A percentile compares a stretch with the other conserved stretches of the same genome.
These are phyloP conservation scores for Phortica okadai DNA, from an alignment of 2,888 invertebrate species.

Conservation along the genomic window DNA sequence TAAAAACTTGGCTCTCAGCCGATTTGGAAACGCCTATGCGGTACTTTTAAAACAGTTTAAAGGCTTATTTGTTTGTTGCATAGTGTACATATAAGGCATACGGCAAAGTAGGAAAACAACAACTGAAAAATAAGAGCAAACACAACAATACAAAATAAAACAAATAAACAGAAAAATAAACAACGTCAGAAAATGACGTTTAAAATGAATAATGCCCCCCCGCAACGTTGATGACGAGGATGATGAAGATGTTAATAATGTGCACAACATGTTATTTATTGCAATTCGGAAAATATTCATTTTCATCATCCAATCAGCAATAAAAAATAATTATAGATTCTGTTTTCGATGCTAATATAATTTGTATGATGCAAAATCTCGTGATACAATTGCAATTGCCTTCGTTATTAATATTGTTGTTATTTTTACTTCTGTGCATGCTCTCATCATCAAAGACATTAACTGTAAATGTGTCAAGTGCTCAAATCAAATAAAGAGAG, in stretches of 20 bases:
- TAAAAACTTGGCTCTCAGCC: neutral
- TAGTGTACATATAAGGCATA: neutral
- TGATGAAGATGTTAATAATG: neutral
- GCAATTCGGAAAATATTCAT: neutral
- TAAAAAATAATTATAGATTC: conserved; percentile 19
- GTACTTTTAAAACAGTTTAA: neutral
- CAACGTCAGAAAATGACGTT: conserved; percentile 12
- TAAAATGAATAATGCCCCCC: conserved; percentile 8
- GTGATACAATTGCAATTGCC: conserved; percentile 29
- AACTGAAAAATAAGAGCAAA: conserved; percentile 23
- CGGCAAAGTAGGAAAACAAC: neutral
- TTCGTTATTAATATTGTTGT: conserved; percentile 41
- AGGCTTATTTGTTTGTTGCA: neutral
- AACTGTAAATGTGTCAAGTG: conserved; percentile 57
- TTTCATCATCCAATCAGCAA: conserved; percentile 24
- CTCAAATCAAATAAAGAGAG: conserved; percentile 44
- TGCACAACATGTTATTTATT: neutral
- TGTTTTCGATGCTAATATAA: neutral
- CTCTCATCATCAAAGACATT: neutral
- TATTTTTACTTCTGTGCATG: conserved; percentile 35
- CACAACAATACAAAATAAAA: conserved; percentile 42
- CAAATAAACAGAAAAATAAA: conserved; percentile 43
- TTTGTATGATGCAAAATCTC: conserved; percentile 3
- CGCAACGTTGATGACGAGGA: neutral
- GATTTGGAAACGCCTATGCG: neutral